phyloP scores from a whole-genome alignment of 23 tunicate species.

The Phallusia fumigata region DNA sequence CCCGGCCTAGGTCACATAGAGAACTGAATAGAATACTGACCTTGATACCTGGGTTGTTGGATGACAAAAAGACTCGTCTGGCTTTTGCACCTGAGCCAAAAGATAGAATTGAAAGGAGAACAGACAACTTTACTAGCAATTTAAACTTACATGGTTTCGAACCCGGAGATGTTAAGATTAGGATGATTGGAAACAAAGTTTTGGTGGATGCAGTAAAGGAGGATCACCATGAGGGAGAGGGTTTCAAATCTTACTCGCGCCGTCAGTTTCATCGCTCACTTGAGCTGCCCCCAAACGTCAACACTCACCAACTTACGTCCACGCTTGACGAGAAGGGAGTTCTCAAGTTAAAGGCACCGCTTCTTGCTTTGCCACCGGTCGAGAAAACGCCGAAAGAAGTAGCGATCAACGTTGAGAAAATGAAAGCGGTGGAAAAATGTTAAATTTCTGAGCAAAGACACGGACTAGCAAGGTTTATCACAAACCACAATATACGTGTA shows the following conservation, averaged over 20 bases:
- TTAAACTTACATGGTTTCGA: conserved; percentile 18
- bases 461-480: not conserved
- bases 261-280: conserved; percentile 18
- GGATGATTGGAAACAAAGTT: conserved; percentile 27
- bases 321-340: conserved; percentile 19
- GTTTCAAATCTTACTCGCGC: conserved; percentile 20
- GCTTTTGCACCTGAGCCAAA: no score
- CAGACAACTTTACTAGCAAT: not conserved
- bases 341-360: conserved; percentile 26
- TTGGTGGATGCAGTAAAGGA: conserved; percentile 20
- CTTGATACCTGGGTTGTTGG: no score
- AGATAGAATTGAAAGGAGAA: no score
- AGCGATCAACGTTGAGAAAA: not conserved
- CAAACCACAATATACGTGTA: not conserved
- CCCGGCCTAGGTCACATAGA: no score
- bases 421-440: conserved; percentile 1
- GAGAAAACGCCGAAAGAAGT: conserved; percentile 31
- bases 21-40: no score
- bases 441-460: conserved; percentile 10
- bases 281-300: conserved; percentile 32
- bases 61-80: no score
- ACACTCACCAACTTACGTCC: conserved; percentile 23
- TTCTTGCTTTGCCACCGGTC: conserved; percentile 29
- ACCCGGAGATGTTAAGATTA: conserved; percentile 30
- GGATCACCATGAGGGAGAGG: conserved; percentile 10